Conservation (phyloP, 2,797 vertebrate genomes). For the Onychomys arenicola region DNA sequence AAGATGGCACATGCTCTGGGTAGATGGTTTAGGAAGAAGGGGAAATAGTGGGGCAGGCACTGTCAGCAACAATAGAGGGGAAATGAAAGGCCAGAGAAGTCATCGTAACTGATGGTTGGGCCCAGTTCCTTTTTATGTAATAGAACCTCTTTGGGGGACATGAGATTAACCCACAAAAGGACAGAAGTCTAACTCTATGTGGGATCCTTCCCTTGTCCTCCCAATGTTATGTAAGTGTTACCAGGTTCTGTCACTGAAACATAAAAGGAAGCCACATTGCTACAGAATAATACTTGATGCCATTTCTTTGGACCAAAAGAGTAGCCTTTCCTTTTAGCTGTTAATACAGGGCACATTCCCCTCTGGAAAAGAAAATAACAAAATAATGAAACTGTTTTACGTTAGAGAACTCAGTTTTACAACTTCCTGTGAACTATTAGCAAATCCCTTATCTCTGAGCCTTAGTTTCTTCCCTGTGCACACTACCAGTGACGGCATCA, state of each 20-base stretch:
- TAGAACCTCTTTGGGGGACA: neutral
- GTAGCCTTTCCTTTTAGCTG: neutral
- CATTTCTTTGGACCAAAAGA: constrained; percentile 14
- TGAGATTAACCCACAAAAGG: neutral
- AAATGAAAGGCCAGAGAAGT: neutral
- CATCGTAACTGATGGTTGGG: neutral
- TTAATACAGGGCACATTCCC: neutral
- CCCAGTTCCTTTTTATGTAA: neutral
- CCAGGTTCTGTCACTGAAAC: neutral
- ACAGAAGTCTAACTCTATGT: neutral
- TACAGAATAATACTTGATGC: neutral
- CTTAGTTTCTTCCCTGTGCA: constrained; percentile 36
- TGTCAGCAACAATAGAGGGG: neutral
- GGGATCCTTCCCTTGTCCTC: neutral
- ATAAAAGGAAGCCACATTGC: neutral
- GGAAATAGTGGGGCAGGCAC: neutral
- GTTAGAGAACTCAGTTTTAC: neutral
- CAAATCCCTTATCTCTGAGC: constrained; percentile 6
- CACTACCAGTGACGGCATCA: neutral
- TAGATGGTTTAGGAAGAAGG: neutral
- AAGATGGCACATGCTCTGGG: neutral
- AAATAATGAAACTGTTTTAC: neutral
- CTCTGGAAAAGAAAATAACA: neutral
- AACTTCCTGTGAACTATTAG: neutral
- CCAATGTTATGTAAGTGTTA: neutral